Evolutionary conservation across 2,113 vertebrate genomes (phyloP).

Genomic region (Oncorhynchus nerka): DNA sequence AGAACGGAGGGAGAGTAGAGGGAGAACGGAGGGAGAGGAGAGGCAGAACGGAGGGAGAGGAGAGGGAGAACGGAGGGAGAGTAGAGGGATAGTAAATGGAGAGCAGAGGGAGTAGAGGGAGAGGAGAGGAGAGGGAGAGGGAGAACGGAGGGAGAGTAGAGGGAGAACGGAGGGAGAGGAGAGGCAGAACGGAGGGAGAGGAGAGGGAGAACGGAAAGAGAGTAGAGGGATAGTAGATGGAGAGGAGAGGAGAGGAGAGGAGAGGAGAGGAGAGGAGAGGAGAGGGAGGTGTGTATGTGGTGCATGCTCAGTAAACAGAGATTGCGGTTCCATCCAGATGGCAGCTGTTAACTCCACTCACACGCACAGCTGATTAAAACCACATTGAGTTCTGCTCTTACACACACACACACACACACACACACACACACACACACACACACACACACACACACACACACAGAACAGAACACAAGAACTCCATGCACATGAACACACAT

Average conservation of each 20-base stretch:
- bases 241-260: constrained; percentile 3
- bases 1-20: too few relatives aligned
- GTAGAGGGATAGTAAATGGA: too few relatives aligned
- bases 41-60: too few relatives aligned
- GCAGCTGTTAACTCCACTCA: constrained; percentile 78
- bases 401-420: neutral
- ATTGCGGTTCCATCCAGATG: constrained; percentile 76
- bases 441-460: constrained; percentile 6
- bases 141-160: too few relatives aligned
- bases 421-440: neutral
- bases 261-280: neutral
- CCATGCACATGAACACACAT: constrained; percentile 16
- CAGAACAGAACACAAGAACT: neutral
- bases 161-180: too few relatives aligned
- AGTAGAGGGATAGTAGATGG: neutral
- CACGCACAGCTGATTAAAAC: constrained; percentile 80
- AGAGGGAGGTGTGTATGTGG: constrained; percentile 37
- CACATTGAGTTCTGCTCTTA: constrained; percentile 70
- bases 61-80: too few relatives aligned
- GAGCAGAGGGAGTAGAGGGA: too few relatives aligned
- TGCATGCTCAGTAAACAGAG: constrained; percentile 66
- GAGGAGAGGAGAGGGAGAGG: too few relatives aligned
- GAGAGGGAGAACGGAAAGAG: too few relatives aligned
- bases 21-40: too few relatives aligned
- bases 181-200: too few relatives aligned